A percentile compares a stretch with the other conserved stretches of the same genome.
Evolutionary conservation across 2,797 vertebrate genomes (phyloP).

Genomic region (Staurois parvus): DNA sequence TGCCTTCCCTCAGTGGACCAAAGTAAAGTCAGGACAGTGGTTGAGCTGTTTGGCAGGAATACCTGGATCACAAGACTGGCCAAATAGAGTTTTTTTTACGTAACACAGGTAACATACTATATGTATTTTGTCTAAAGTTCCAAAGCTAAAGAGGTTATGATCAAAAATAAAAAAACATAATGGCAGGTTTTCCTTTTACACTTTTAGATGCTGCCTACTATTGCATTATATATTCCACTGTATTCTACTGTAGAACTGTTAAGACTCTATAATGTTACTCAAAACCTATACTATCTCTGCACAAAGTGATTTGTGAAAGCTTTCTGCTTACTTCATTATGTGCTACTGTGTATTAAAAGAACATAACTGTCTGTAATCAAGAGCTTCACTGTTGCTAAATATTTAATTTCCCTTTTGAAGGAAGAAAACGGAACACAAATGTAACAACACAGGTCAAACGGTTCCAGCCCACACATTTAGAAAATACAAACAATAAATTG

Average conservation of each 20-base stretch:
- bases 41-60: too few relatives aligned
- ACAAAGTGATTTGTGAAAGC: constrained; percentile 26
- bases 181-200: too few relatives aligned
- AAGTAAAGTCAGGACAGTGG: too few relatives aligned
- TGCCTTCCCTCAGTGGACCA: too few relatives aligned
- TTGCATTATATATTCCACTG: not conserved
- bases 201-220: too few relatives aligned
- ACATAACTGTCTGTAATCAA: constrained; percentile 25
- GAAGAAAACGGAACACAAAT: constrained; percentile 8
- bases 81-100: too few relatives aligned
- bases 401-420: constrained; percentile 40
- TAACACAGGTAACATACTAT: too few relatives aligned
- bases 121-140: too few relatives aligned
- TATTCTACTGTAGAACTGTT: not conserved
- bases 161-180: too few relatives aligned
- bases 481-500: not conserved
- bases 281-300: not conserved
- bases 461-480: constrained; percentile 1
- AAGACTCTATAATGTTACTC: not conserved
- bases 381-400: constrained; percentile 42
- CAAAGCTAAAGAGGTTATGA: too few relatives aligned
- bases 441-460: constrained; percentile 11
- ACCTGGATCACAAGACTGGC: too few relatives aligned
- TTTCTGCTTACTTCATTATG: constrained; percentile 12
- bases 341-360: not conserved